Evolutionary conservation across 2,797 vertebrate genomes (phyloP), one percentile per base, ranked within the genome.

Genomic region (Ambastaia sidthimunki): DNA sequence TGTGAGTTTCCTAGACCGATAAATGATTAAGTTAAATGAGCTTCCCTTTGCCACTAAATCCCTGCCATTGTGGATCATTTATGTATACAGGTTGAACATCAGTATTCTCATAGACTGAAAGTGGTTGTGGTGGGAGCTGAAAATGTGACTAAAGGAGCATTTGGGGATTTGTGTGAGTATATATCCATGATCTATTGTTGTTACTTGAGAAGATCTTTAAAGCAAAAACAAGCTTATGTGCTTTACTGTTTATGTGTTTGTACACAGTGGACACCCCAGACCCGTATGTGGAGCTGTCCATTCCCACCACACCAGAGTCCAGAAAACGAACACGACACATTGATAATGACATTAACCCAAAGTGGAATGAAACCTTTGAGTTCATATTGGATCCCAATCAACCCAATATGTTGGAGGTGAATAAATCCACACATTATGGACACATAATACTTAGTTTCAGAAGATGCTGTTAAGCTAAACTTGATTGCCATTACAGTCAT

Each of bases 331-430:
- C 97, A 0, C 95, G 93, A 9, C 95, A 99, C 83, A 96, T 99
- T 85, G 96, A 99, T 91, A 99, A 99, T 0, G 48, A 99, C 71
- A 91, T 99, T 84, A 96, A 99, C 86, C 98, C 98, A 0, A 91
- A 94, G 82, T 99, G 98, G 98, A 93, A 99, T 0, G 97, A 99
- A 89, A 95, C 95, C 0, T 99, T 99, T 16, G 90, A 95, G 76
- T 98, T 99, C 87, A 96, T 99, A 80, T 86, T 99, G 90, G 98
- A 99, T 85, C 97, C 97, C 70, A 96, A 98, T 77, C 95, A 96
- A 89, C 93, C 95, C 57, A 98, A 99, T 74, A 28, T 96, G 84
- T 91, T 99, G 79, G 95, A 99, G 96, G 97, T 98, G 86, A 91
- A 85, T 78, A 52, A 23, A 16, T 4, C 4, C 18, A 23, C 44